Evolutionary conservation across 1,140 invertebrate genomes (phyloP).

Genomic region (Drosophila sturtevanti): DNA sequence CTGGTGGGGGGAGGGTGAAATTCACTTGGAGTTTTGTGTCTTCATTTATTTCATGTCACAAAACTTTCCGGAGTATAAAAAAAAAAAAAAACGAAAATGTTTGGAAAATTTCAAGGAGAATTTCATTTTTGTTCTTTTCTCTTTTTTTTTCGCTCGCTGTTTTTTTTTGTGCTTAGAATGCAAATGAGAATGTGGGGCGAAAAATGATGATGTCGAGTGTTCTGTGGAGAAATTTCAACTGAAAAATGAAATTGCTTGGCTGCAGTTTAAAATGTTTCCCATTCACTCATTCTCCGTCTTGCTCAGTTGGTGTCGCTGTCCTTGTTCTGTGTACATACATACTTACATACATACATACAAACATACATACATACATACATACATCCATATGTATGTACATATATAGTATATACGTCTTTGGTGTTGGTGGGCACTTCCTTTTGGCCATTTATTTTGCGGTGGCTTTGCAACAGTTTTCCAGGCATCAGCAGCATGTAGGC

Average conservation of each 20-base stretch:
- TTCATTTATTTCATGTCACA: constrained; percentile 69
- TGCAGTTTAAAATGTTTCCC: not conserved
- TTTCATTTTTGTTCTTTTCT: not conserved
- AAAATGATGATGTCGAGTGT: constrained; percentile 6
- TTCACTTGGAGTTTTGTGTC: constrained; percentile 15
- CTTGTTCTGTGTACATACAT: constrained; percentile 24
- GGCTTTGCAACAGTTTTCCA: constrained; percentile 23
- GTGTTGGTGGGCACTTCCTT: constrained; percentile 48
- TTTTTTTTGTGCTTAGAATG: constrained; percentile 4
- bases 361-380: too few relatives aligned
- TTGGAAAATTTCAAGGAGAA: constrained; percentile 3
- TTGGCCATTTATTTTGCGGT: constrained; percentile 65
- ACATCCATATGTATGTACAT: too few relatives aligned
- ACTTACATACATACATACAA: too few relatives aligned
- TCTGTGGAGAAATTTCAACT: constrained; percentile 18
- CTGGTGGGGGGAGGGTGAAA: not conserved
- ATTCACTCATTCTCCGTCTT: constrained; percentile 1
- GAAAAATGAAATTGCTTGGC: constrained; percentile 33
- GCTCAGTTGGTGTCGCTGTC: not conserved
- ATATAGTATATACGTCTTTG: constrained; percentile 21
- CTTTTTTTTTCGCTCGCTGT: not conserved
- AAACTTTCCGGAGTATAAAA: constrained; percentile 34
- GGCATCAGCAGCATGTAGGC: constrained; percentile 48
- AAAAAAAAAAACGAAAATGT: not conserved
- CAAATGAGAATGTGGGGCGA: constrained; percentile 2